Percentiles rank a stretch among this genome's conserved stretches.
These are phyloP conservation scores for Acanthococcus lagerstroemiae DNA, from an alignment of 2,888 invertebrate genomes.

Conservation along the genomic window DNA sequence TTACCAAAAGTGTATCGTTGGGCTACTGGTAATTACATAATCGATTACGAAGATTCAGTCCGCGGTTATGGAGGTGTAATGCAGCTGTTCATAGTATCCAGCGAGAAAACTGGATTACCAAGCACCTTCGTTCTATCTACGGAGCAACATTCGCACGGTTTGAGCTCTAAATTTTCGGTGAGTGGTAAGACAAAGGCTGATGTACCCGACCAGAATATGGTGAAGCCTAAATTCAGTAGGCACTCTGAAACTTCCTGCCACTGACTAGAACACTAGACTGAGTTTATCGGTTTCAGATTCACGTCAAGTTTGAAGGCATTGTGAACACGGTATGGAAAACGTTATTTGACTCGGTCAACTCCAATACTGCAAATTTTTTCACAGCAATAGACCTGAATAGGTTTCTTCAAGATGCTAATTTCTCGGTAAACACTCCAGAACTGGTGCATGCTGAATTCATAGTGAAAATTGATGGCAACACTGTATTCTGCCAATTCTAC, in stretches of 20 bases:
- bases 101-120: conserved; percentile 55
- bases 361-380: conserved; percentile 25
- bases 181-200: background rate
- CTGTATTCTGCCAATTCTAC: conserved; percentile 53
- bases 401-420: conserved; percentile 34
- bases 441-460: conserved; percentile 37
- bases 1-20: conserved; percentile 43
- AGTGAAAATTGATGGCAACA: conserved; percentile 37
- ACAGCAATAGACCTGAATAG: conserved; percentile 23
- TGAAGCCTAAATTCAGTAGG: no score
- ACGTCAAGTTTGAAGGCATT: conserved; percentile 36
- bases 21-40: conserved; percentile 61
- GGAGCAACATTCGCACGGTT: conserved; percentile 49
- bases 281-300: conserved; percentile 33
- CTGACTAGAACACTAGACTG: no score
- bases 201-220: no score
- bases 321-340: conserved; percentile 30
- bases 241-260: no score
- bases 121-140: conserved; percentile 51
- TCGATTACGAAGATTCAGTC: conserved; percentile 56
- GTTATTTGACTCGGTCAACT: conserved; percentile 28
- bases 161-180: conserved; percentile 38
- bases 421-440: conserved; percentile 34
- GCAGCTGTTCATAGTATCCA: conserved; percentile 54
- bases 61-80: conserved; percentile 51